Base-by-base conservation (phyloP, 1,140 invertebrate genomes). In the Tyrophagus putrescentiae region DNA sequence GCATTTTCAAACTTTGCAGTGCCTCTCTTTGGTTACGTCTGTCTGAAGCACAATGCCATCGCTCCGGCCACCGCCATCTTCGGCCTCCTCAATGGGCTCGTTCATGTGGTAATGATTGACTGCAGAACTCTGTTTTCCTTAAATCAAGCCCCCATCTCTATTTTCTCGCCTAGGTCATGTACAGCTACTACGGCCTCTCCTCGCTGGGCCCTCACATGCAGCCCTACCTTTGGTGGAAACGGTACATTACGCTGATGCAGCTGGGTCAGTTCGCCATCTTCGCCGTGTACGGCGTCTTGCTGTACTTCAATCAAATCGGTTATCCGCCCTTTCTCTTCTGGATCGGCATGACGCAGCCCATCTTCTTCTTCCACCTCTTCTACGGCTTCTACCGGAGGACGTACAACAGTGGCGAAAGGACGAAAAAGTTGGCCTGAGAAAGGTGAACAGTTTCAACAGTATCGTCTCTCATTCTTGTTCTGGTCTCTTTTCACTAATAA, bases 171-270 rank as follows among this genome's bases (percentile, higher is more conserved):
- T n/a, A n/a, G n/a, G n/a, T n/a, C n/a, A 90, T 90, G 87, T 90
- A 91, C 72, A 75, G 78, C 2, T 90, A 90, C 72, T 91, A 91
- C 70, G 75, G 87, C 68, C 72, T 90, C 60, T 80, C 86, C 6
- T 85, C 87, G 16, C 75, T 89, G 70, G 87, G 87, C 56, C 87
- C 87, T 0, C 76, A 76, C 33, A 76, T 85, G 68, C 84, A 86
- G 71, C 83, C 80, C 63, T 90, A 82, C 69, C 76, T 79, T 4
- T 79, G 77, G 76, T 79, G 77, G 77, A 79, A 79, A 67, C 71
- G 72, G 65, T 77, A 79, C 67, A 70, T 79, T 44, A 79, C 78
- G 4, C 70, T 71, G 57, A 67, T 77, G 29, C 78, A 79, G 67
- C 67, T 79, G 66, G 72, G 77, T 32, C 62, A 64, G 36, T 64